Evolutionary conservation across 2,888 invertebrate species (phyloP), one percentile per base, ranked within the genome.

Genomic region (Xestia sexstrigata): DNA sequence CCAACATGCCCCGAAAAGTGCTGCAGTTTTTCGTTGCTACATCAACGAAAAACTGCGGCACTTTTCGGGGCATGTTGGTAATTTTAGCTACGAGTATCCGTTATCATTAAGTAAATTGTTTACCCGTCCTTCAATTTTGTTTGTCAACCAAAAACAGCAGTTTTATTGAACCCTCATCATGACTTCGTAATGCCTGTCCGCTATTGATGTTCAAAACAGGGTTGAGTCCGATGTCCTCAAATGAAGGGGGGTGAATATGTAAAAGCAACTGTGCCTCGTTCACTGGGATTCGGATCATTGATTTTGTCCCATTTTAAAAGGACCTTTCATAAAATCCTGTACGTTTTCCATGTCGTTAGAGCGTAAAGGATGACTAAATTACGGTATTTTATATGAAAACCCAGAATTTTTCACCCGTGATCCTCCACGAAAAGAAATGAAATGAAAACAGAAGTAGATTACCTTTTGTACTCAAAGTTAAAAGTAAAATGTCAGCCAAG

Each of bases 301-400:
- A 87, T 87, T 87, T 87, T 81, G 79, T 85, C 65, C 74, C 72
- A 72, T 80, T 79, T 87, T 83, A 70, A 75, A 83, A 85, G 60
- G 71, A 63, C 74, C 81, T 76, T 81, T 76, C 67, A 76, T 67
- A 69, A 76, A 74, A 69, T 69, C 52, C 67, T 70, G 49, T 70
- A 60, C 23, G 49, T 45, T 74, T 74, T 74, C 79, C 75, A 66
- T 85, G 67, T 70, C 75, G 39, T 70, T 82, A 73, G 47, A 78
- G 30, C 39, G 78, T 75, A 78, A 81, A 78, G 55, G 23, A 73
- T 63, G 20, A 45, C 49, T 60, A 76, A 71, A 65, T 74, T 52
- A 70, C 35, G 47, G 30, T 74, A 39, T 65, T 73, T 83, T 75
- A 17, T 68, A 65, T 63, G 47, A 63, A 68, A 74, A 71, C 63